Evolutionary conservation across 2,113 vertebrate genomes (phyloP).

Genomic region (Otis tarda): DNA sequence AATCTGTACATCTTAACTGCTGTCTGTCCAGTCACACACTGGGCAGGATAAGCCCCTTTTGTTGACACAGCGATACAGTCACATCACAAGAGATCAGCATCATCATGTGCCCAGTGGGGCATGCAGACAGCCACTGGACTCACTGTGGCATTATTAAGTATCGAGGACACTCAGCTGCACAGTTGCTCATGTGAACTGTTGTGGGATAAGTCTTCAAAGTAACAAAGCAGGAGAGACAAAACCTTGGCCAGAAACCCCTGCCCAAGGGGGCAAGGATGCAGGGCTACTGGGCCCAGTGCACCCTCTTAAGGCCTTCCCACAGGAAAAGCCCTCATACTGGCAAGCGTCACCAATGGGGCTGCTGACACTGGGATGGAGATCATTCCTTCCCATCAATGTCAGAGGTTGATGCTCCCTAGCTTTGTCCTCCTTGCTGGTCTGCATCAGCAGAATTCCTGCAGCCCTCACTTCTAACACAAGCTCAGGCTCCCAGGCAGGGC

Average conservation of each 20-base stretch:
- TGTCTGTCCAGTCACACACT: background rate
- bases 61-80: constrained; percentile 1
- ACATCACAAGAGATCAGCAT: constrained; percentile 36
- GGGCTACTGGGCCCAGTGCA: background rate
- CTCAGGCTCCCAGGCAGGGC: background rate
- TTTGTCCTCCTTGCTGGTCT: background rate
- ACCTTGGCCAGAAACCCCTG: background rate
- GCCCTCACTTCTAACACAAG: background rate
- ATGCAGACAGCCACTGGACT: background rate
- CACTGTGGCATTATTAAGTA: background rate
- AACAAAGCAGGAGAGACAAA: background rate
- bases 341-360: rapidly evolving
- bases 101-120: background rate
- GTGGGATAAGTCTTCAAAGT: background rate
- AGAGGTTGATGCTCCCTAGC: background rate
- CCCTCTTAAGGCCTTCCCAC: background rate
- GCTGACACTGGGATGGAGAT: background rate
- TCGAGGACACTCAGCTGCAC: background rate
- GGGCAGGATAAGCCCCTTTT: constrained; percentile 18
- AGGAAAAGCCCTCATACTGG: background rate
- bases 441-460: background rate
- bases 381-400: rapidly evolving
- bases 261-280: background rate
- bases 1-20: background rate
- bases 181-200: background rate